phyloP scores from a whole-genome alignment of 2,113 vertebrate genomes.

The Picathartes gymnocephalus region DNA sequence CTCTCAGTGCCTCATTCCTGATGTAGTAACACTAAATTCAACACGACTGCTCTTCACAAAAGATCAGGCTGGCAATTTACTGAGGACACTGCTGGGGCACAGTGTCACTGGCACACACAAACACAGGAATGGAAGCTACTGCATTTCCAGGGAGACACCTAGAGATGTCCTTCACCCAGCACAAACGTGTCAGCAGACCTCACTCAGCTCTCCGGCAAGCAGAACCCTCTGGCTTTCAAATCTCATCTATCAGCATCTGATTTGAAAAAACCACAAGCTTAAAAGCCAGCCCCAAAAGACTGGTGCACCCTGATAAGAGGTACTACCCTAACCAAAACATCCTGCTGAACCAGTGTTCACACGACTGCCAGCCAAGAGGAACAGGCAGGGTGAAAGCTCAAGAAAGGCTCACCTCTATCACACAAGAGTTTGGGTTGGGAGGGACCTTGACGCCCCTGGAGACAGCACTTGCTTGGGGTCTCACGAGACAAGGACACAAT shows the following conservation, averaged over 20 bases:
- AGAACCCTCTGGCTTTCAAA: neutral
- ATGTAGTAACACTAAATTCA: neutral
- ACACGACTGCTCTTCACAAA: neutral
- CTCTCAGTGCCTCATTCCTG: neutral
- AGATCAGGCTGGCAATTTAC: neutral
- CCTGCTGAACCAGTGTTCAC: neutral
- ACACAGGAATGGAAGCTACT: neutral
- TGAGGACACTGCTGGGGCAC: neutral
- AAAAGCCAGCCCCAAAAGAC: neutral
- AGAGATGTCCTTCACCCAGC: neutral
- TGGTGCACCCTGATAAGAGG: neutral
- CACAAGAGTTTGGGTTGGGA: neutral
- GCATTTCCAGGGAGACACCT: neutral
- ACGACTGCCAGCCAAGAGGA: neutral
- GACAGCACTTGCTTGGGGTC: neutral
- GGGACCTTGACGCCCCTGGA: neutral
- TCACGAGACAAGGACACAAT: neutral
- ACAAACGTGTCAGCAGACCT: neutral
- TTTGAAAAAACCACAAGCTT: neutral
- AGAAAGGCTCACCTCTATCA: neutral
- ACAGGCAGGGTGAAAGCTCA: neutral
- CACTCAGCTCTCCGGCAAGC: neutral
- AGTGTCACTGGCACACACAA: neutral
- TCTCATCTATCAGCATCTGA: neutral
- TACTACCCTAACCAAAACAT: neutral